phyloP scores from a whole-genome alignment of 2,113 vertebrate species.

The Opisthocomus hoazin region DNA sequence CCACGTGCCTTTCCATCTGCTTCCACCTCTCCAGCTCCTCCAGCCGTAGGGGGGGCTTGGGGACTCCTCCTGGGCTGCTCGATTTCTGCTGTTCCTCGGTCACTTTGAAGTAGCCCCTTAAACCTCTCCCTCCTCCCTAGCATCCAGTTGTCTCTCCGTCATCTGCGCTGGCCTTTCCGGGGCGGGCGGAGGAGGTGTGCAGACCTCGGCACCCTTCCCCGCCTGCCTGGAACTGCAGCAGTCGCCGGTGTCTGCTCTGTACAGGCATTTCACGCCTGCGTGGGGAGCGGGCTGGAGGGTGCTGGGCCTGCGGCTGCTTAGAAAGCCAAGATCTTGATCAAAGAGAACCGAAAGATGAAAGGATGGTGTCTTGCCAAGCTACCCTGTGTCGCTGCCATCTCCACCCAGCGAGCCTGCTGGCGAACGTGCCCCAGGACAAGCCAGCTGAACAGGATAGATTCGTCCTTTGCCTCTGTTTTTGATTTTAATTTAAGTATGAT shows the following conservation, averaged over 20 bases:
- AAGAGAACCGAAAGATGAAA: neutral
- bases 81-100: neutral
- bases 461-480: neutral
- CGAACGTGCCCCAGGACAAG: neutral
- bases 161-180: neutral
- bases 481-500: no score
- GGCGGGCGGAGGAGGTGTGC: neutral
- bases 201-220: neutral
- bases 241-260: rapidly evolving
- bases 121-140: neutral
- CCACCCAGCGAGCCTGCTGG: neutral
- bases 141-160: rapidly evolving
- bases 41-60: neutral
- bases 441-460: neutral
- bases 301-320: neutral
- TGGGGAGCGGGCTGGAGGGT: neutral
- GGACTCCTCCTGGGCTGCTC: neutral
- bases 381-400: neutral
- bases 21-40: neutral
- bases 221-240: rapidly evolving
- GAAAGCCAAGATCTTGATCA: neutral
- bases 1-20: neutral
- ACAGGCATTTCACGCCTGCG: rapidly evolving
- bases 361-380: neutral
- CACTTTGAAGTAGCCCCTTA: neutral